Evolutionary conservation across 2,888 invertebrate species (phyloP).

Genomic region (Drosophila incognita): DNA sequence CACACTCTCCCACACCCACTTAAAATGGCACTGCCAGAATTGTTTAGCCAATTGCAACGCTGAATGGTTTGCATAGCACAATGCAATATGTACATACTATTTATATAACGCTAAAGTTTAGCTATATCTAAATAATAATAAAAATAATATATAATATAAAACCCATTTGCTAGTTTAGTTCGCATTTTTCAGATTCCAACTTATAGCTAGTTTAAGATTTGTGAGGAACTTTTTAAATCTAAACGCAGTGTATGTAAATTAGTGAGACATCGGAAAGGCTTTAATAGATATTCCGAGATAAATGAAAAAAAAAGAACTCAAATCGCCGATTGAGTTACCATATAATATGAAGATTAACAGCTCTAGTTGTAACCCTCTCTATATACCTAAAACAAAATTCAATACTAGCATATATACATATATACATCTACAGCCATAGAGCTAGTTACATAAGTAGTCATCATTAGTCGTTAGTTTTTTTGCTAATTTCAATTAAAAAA

Average conservation of each 20-base stretch:
- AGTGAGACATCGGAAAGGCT: slow-evolving; percentile 47
- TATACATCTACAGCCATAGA: slow-evolving; percentile 15
- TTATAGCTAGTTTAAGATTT: slow-evolving; percentile 28
- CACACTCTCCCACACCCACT: slow-evolving; percentile 26
- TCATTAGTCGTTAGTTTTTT: slow-evolving; percentile 62
- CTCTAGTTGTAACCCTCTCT: slow-evolving; percentile 22
- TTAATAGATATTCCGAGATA: slow-evolving; percentile 58
- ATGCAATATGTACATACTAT: slow-evolving; percentile 53
- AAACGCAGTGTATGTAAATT: slow-evolving; percentile 4
- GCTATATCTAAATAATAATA: slow-evolving; percentile 9
- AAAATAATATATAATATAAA: not conserved
- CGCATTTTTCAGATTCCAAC: slow-evolving; percentile 23
- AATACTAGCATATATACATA: slow-evolving; percentile 26
- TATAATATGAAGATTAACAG: slow-evolving; percentile 22
- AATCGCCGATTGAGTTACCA: slow-evolving; percentile 13
- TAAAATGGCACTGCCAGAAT: slow-evolving; percentile 69
- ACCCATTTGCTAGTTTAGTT: slow-evolving; percentile 41
- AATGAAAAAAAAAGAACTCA: slow-evolving; percentile 21
- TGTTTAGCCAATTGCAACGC: slow-evolving; percentile 38
- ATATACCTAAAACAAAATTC: slow-evolving; percentile 26
- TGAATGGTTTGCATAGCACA: slow-evolving; percentile 37
- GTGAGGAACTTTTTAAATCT: slow-evolving; percentile 25
- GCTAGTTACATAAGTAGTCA: slow-evolving; percentile 30
- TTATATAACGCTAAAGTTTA: slow-evolving; percentile 21
- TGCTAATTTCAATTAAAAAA: slow-evolving; percentile 49